These are phyloP conservation scores for Phainopepla nitens DNA, from an alignment of 2,113 vertebrate species.

Conservation along the genomic window DNA sequence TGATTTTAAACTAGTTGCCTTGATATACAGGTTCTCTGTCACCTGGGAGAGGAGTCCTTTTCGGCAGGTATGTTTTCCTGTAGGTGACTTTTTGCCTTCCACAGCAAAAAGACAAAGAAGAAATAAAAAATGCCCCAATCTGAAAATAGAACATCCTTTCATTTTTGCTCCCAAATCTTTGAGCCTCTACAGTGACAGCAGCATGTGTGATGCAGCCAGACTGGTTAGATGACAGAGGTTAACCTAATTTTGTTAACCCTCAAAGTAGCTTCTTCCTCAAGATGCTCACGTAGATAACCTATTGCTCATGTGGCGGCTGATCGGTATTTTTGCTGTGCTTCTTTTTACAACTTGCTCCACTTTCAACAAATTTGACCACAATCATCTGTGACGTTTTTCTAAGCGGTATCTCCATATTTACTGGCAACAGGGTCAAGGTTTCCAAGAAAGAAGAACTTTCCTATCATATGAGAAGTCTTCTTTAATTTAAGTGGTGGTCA, in stretches of 20 bases:
- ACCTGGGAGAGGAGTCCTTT: slow-evolving; percentile 55
- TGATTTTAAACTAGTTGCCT: slow-evolving; percentile 58
- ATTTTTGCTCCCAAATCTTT: slow-evolving; percentile 10
- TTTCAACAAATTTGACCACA: slow-evolving; percentile 62
- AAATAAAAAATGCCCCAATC: slow-evolving; percentile 43
- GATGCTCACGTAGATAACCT: slow-evolving; percentile 52
- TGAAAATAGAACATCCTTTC: slow-evolving; percentile 45
- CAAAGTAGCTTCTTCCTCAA: slow-evolving; percentile 2
- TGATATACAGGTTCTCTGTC: slow-evolving; percentile 57
- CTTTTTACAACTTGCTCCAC: slow-evolving; percentile 64
- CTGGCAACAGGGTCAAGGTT: slow-evolving; percentile 45
- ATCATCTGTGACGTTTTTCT: slow-evolving; percentile 42
- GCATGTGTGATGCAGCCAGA: neutral
- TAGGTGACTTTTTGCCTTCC: slow-evolving; percentile 31
- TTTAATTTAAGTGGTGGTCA: slow-evolving; percentile 40
- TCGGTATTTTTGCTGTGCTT: slow-evolving; percentile 21
- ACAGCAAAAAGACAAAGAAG: slow-evolving; percentile 46
- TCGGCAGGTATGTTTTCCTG: slow-evolving; percentile 24
- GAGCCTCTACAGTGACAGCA: neutral
- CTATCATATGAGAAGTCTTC: slow-evolving; percentile 13
- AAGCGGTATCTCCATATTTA: slow-evolving; percentile 53
- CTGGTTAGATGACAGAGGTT: slow-evolving; percentile 48
- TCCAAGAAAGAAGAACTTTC: slow-evolving; percentile 43
- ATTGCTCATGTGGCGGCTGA: slow-evolving; percentile 26
- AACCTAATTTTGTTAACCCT: slow-evolving; percentile 66